Percentiles rank a stretch among this genome's conserved stretches.
These are phyloP conservation scores for Sciurus vulgaris DNA, from an alignment of 2,797 vertebrate species.

Conservation along the genomic window DNA sequence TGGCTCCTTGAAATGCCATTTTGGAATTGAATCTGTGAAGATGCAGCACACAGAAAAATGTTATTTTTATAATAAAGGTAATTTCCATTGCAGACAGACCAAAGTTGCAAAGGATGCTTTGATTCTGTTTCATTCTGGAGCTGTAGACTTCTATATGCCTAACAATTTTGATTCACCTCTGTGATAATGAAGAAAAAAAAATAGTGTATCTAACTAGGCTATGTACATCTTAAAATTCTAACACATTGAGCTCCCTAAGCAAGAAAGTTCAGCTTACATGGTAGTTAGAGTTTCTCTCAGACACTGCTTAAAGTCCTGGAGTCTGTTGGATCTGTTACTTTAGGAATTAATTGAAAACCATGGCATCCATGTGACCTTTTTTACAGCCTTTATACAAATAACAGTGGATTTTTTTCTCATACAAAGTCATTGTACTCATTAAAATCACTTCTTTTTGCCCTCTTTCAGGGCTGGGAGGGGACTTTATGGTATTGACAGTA, in stretches of 20 bases:
- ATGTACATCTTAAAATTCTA: neutral
- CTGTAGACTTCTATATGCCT: neutral
- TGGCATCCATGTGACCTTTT: neutral
- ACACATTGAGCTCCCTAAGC: neutral
- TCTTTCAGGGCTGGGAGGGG: conserved; percentile 92
- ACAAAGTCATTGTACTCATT: neutral
- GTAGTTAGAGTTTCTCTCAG: neutral
- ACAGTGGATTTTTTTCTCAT: neutral
- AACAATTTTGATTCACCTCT: neutral
- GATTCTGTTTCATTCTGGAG: neutral
- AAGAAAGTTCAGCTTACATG: neutral
- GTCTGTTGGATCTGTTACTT: neutral
- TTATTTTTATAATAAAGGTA: neutral
- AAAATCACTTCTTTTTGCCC: neutral
- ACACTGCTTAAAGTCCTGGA: neutral
- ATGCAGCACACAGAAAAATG: neutral
- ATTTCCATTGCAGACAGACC: neutral
- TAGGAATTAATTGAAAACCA: neutral
- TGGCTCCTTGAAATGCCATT: neutral
- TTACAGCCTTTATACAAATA: neutral
- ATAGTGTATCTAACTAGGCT: neutral
- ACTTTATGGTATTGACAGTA: conserved; percentile 99
- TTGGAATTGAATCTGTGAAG: neutral
- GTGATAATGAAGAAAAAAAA: neutral
- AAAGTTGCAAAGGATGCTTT: neutral